These are phyloP conservation scores for Nasalis larvatus DNA, from an alignment of 2,113 vertebrate species.

Conservation along the genomic window DNA sequence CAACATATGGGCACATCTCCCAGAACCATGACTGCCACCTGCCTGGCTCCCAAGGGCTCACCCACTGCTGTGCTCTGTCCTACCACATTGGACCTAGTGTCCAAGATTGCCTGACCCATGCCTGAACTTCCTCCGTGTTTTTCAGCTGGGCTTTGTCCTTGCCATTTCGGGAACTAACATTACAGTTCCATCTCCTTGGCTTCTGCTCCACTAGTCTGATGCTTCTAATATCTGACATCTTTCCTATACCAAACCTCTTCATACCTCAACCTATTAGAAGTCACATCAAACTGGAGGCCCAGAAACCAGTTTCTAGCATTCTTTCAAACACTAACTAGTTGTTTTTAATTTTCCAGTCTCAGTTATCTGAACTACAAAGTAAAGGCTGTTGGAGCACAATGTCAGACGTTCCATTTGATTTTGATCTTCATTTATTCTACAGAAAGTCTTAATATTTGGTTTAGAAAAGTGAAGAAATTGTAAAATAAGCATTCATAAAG, in stretches of 20 bases:
- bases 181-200: not conserved
- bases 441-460: not conserved
- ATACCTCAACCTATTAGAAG: not conserved
- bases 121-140: not conserved
- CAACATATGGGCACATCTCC: constrained; percentile 56
- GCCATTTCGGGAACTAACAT: not conserved
- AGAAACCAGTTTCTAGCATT: not conserved
- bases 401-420: not conserved
- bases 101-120: constrained; percentile 36
- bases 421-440: not conserved
- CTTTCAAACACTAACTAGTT: not conserved
- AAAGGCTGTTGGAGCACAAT: not conserved
- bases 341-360: constrained; percentile 13
- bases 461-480: constrained; percentile 9
- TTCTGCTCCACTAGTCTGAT: not conserved
- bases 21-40: constrained; percentile 58
- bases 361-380: not conserved
- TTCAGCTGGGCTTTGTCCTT: not conserved
- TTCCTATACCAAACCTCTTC: not conserved
- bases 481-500: not conserved
- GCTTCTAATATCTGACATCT: not conserved
- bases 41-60: constrained; percentile 57
- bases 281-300: not conserved
- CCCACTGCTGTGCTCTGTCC: constrained; percentile 58
- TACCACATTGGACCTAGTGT: constrained; percentile 22